These are phyloP conservation scores for Machimus rusticus DNA, from an alignment of 2,888 invertebrate species.

Conservation along the genomic window DNA sequence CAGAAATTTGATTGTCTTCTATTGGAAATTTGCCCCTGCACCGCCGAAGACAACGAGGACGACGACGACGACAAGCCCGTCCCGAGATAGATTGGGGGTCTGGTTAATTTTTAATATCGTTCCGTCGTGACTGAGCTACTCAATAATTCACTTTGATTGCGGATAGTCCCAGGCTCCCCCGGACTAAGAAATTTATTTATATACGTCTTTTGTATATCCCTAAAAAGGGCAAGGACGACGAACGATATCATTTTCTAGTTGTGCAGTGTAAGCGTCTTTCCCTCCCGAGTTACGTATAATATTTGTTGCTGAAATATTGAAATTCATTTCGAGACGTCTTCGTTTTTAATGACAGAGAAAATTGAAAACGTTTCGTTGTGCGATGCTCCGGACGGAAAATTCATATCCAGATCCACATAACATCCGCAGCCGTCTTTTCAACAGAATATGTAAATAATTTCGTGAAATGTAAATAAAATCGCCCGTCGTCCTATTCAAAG, in stretches of 20 bases:
- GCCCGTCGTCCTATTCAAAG: not conserved
- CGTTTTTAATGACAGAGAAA: not conserved
- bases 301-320: slow-evolving; percentile 8
- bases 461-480: slow-evolving; percentile 13
- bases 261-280: not conserved
- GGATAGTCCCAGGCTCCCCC: not conserved
- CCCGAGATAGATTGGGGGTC: not conserved
- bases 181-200: not conserved
- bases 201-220: not conserved
- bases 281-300: not conserved
- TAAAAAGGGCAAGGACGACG: not conserved
- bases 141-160: slow-evolving; percentile 12
- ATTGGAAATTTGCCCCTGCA: not conserved
- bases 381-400: not conserved
- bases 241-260: not conserved
- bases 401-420: not conserved
- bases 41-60: not conserved
- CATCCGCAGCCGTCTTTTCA: not conserved
- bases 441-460: slow-evolving; percentile 13
- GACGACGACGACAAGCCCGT: not conserved
- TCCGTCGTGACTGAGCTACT: not conserved
- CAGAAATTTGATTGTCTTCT: slow-evolving; percentile 13
- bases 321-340: not conserved
- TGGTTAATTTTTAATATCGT: slow-evolving; percentile 24
- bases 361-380: not conserved